Conservation (phyloP, 2,797 vertebrate species). For the Craterocephalus amniculus region DNA sequence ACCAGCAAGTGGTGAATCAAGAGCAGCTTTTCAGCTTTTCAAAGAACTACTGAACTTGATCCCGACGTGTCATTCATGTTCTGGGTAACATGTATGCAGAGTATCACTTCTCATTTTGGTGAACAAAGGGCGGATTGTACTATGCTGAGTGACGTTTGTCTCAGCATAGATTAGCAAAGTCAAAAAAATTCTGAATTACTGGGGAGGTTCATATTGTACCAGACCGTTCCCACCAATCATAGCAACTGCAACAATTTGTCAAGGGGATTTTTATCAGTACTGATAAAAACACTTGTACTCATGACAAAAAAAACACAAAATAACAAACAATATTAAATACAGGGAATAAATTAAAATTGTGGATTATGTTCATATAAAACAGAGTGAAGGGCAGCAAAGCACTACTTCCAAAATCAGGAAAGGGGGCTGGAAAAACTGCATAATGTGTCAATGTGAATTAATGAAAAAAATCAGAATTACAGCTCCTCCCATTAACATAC, state of each 20-base stretch:
- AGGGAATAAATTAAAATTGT: background rate
- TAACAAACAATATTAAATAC: background rate
- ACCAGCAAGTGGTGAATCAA: slow-evolving; percentile 59
- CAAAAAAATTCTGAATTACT: background rate
- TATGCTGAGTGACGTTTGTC: slow-evolving; percentile 28
- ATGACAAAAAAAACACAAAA: background rate
- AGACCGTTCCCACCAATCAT: background rate
- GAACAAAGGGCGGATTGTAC: slow-evolving; percentile 31
- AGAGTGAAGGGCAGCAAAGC: background rate
- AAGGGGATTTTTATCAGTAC: no score
- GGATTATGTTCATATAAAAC: background rate
- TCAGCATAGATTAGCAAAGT: background rate
- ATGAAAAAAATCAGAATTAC: background rate
- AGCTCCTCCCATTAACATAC: background rate
- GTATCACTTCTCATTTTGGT: slow-evolving; percentile 40
- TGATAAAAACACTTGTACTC: background rate
- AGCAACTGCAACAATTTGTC: background rate
- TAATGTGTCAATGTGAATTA: background rate
- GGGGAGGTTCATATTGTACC: background rate
- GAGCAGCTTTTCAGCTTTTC: slow-evolving; percentile 63
- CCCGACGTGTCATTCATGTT: slow-evolving; percentile 66
- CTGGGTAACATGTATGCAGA: slow-evolving; percentile 44
- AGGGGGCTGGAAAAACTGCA: background rate
- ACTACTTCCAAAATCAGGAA: background rate
- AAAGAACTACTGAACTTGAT: slow-evolving; percentile 69